Base-by-base conservation (phyloP, 2,797 vertebrate species). In the Sebastes ruberrimus region DNA sequence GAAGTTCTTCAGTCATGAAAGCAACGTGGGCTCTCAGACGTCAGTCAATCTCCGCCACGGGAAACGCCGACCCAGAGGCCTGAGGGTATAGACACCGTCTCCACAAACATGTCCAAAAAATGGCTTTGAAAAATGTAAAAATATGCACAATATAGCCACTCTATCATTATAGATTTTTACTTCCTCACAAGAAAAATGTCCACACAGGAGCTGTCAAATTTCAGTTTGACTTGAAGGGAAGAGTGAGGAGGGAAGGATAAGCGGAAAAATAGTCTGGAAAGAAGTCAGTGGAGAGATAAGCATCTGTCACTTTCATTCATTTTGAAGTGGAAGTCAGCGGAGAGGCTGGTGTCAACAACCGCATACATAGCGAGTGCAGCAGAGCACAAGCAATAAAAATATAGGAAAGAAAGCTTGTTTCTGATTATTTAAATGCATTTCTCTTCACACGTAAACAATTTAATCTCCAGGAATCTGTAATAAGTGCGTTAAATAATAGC, bases 301-400 rank as follows among this genome's bases (percentile, higher is more conserved):
- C 69, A 67, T 60, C 69, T 46, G 61, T 79, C 75, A 74, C 70
- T 75, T 79, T 59, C 49, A 72, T 63, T 84, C 62, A 69, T 35
- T 62, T 18, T 65, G 49, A 83, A 76, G 55, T 46, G 6, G 33
- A 66, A 66, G 56, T 79, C 70, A 38, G 76, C 49, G 49, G 61
- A 71, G 81, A 72, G 71, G 38, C 10, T 1, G 79, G 18, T 38
- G 57, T 82, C 84, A 68, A 20, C 64, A 56, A 14, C 14, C 14
- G 10, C 38, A 62, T 60, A 66, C 1, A 32, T 1, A 18, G 11
- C 18, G 32, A 42, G 14, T 10, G 4, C 28, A 7, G 10, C 32
- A 25, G 14, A 56, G 57, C 20, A 10, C 35, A 23, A 28, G 32
- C 20, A 4, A 10, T 5, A 55, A 10, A n/a, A 52, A 71, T 20